Conservation (phyloP, 2,113 vertebrate species). For the Nerophis lumbriciformis region DNA sequence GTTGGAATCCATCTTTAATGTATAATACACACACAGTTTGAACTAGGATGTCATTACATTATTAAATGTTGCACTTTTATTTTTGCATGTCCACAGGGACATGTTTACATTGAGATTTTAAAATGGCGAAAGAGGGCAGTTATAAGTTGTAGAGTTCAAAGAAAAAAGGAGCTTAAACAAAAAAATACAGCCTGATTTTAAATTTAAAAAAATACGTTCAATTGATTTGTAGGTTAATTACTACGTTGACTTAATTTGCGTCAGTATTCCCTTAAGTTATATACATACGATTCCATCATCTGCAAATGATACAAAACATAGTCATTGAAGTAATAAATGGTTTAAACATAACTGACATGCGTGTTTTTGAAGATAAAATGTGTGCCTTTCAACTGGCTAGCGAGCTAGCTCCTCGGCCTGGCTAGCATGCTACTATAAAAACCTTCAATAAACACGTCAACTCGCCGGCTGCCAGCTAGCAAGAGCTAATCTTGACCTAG, state of each 20-base stretch:
- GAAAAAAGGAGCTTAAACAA: too few species aligned
- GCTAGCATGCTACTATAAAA: conserved; percentile 11
- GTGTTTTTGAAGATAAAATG: background rate
- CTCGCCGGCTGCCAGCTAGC: conserved; percentile 51
- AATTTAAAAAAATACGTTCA: too few species aligned
- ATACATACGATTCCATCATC: background rate
- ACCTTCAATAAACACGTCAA: conserved; percentile 31
- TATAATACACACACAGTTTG: background rate
- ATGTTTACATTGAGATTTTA: too few species aligned
- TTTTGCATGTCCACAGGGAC: too few species aligned
- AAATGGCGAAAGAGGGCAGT: too few species aligned
- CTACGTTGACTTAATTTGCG: background rate
- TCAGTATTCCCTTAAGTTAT: background rate
- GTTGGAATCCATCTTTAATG: background rate
- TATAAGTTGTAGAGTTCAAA: too few species aligned
- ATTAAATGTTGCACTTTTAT: too few species aligned
- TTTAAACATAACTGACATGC: background rate
- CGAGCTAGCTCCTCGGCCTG: background rate
- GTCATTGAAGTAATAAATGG: background rate
- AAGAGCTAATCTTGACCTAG: conserved; percentile 41
- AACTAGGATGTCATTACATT: background rate
- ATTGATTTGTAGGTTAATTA: too few species aligned
- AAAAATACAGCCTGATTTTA: too few species aligned
- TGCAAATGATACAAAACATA: background rate
- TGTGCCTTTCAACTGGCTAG: background rate